Evolutionary conservation across 2,888 invertebrate genomes (phyloP), one percentile per base, ranked within the genome.

Genomic region (Drosophila histrio): DNA sequence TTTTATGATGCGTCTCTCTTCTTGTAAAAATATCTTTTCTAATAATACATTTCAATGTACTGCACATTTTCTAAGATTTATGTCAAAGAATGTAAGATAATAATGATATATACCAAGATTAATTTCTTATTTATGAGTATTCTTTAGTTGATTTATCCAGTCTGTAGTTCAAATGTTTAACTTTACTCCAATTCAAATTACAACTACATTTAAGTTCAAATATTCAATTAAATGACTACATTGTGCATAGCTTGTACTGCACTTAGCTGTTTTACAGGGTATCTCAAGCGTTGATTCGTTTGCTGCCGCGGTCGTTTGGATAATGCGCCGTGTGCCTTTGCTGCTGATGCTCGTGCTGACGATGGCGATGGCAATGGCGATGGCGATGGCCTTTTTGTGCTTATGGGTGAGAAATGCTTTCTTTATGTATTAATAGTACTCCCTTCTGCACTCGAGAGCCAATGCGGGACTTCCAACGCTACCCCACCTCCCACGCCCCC

Each of bases 381-480:
- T 72, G 81, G 68, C 77, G 79, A 81, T 83, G 81, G 81, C 81
- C 84, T 79, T 75, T 83, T 79, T 75, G 79, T 75, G 84, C 81
- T 82, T 82, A 82, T 82, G 81, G 81, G 77, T 77, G 81, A 79
- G 81, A 81, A 82, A 82, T 82, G 81, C 81, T 79, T 82, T 82
- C 81, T 82, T 82, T 82, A 82, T 83, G 81, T 82, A 82, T 83
- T 82, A 81, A 83, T 82, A 82, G 80, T 64, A 79, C 77, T 79
- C 81, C 84, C 84, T 83, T 83, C 62, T 68, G 77, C 77, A 77
- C 81, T 83, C 72, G 70, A 74, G 65, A 47, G 67, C 52, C 69
- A 50, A 34, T 74, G 57, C 49, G 60, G 59, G 39, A 41, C 30
- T 24, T 13, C 39, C n/a, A n/a, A n/a, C n/a, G n/a, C n/a, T n/a